A percentile compares a stretch with the other conserved stretches of the same genome.
These are phyloP conservation scores for Lottia gigantea DNA, from an alignment of 2,888 invertebrate species.

Conservation along the genomic window DNA sequence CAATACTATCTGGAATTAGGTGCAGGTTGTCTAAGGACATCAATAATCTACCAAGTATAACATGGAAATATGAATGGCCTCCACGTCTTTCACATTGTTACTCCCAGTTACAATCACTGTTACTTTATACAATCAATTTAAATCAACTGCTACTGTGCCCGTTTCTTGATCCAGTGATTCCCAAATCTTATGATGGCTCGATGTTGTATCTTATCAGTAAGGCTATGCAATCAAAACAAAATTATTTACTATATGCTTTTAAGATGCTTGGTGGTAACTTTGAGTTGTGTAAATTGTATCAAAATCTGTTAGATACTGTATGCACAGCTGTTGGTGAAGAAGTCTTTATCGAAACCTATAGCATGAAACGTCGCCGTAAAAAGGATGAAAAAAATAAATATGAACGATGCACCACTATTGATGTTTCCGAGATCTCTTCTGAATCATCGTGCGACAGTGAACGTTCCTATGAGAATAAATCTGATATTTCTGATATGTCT, in stretches of 20 bases:
- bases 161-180: constrained; percentile 27
- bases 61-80: constrained; percentile 38
- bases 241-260: neutral
- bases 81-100: constrained; percentile 54
- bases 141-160: constrained; percentile 58
- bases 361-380: neutral
- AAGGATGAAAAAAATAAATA: neutral
- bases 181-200: neutral
- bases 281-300: neutral
- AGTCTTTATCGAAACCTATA: neutral
- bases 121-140: constrained; percentile 50
- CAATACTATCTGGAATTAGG: constrained; percentile 7
- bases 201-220: neutral
- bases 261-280: neutral
- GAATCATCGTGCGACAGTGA: neutral
- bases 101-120: constrained; percentile 63
- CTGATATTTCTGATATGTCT: neutral
- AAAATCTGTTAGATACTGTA: neutral
- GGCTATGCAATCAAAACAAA: constrained; percentile 4
- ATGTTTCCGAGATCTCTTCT: neutral
- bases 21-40: constrained; percentile 40
- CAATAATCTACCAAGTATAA: constrained; percentile 31
- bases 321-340: neutral
- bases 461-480: neutral
- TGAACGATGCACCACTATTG: neutral